phyloP scores from a whole-genome alignment of 53 echinoderm and acorn worm genomes.

The Actinopyga echinites region DNA sequence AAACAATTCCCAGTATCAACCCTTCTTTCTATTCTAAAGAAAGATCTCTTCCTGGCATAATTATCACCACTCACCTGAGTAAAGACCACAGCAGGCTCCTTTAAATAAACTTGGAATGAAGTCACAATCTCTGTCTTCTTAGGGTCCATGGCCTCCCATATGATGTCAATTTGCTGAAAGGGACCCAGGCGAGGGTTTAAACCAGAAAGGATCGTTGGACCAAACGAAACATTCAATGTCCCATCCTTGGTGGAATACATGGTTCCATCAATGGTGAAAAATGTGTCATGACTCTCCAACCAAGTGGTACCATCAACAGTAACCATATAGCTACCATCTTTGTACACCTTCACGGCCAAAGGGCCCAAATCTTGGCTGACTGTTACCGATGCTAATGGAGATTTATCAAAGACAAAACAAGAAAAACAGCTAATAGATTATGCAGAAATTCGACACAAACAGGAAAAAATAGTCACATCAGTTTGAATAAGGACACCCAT shows the following conservation, averaged over 20 bases:
- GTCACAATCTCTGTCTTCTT: neutral
- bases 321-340: constrained; percentile 11
- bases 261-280: constrained; percentile 1
- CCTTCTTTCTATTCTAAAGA: too few species aligned
- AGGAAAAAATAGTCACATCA: too few species aligned
- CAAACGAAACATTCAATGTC: neutral
- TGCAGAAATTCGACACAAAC: too few species aligned
- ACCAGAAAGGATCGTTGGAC: neutral
- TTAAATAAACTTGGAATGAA: constrained; percentile 14
- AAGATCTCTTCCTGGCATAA: too few species aligned
- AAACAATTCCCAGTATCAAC: too few species aligned
- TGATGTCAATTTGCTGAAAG: constrained; percentile 15
- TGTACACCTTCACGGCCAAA: neutral
- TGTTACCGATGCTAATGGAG: neutral
- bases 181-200: neutral
- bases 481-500: too few species aligned
- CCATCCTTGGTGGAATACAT: constrained; percentile 20
- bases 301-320: constrained; percentile 12
- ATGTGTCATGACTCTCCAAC: constrained; percentile 25
- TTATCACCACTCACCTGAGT: constrained; percentile 15
- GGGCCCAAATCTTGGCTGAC: neutral
- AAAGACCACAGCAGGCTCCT: neutral
- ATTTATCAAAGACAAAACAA: neutral
- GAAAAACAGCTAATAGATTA: too few species aligned
- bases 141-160: constrained; percentile 15